phyloP scores from a whole-genome alignment of 2,888 invertebrate genomes.

The Penaeus monodon region DNA sequence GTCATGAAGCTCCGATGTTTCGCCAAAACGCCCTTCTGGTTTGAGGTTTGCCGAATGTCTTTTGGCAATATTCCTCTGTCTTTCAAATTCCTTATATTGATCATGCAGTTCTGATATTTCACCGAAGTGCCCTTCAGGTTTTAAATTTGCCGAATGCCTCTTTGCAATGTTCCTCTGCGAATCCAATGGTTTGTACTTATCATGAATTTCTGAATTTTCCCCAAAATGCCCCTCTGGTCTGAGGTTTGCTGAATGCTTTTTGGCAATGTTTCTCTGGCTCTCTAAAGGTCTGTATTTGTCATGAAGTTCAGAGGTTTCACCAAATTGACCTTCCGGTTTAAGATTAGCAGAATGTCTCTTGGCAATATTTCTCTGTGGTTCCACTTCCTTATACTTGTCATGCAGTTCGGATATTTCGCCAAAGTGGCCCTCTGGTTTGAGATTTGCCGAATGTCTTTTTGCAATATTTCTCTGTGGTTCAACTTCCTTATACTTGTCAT shows the following conservation, averaged over 20 bases:
- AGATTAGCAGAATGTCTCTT: conserved; percentile 43
- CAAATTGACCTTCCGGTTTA: conserved; percentile 57
- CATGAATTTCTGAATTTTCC: conserved; percentile 54
- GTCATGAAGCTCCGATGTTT: conserved; percentile 54
- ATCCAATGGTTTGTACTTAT: conserved; percentile 41
- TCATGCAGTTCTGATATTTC: conserved; percentile 51
- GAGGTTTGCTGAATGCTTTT: conserved; percentile 33
- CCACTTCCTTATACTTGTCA: conserved; percentile 38
- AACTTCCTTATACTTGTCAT: conserved; percentile 43
- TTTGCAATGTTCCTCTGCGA: conserved; percentile 53
- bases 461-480: conserved; percentile 58
- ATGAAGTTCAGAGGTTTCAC: conserved; percentile 53
- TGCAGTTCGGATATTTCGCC: conserved; percentile 50
- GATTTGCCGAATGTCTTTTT: conserved; percentile 44
- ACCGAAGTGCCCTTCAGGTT: conserved; percentile 49
- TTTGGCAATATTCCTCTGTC: conserved; percentile 49
- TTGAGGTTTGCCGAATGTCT: conserved; percentile 42
- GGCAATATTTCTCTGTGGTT: conserved; percentile 42
- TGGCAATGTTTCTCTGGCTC: conserved; percentile 47
- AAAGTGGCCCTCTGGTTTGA: conserved; percentile 56
- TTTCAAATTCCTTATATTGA: conserved; percentile 31
- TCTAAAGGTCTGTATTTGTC: conserved; percentile 44
- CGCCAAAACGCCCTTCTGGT: conserved; percentile 49
- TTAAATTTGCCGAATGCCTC: conserved; percentile 30
- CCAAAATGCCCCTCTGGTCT: conserved; percentile 59